Base-by-base conservation (phyloP, 2,113 vertebrate species). In the Alethe castanea region DNA sequence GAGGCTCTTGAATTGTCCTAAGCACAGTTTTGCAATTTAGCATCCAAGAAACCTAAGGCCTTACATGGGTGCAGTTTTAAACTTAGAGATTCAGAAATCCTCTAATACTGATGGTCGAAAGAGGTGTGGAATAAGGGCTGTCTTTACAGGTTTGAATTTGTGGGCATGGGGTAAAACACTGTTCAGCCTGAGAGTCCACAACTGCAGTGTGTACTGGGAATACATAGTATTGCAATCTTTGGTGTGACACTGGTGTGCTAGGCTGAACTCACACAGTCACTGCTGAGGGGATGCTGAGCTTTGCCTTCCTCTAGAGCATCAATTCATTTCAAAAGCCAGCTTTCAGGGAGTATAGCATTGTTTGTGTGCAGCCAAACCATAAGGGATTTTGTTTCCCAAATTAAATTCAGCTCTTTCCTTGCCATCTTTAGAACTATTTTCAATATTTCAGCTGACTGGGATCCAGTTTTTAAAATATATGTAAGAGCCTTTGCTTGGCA, bases 361-460 rank as follows among this genome's bases (percentile, higher is more conserved):
- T 91, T 57, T 84, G 77, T 81, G 70, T 83, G 81, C 81, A 90
- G 81, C 86, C 88, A 93, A 86, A 90, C 70, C 87, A 85, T 59
- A 66, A 72, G 31, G 42, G 69, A 90, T 77, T 92, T 94, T 71
- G 19, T 78, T 38, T 47, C 26, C 73, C 57, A 91, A 87, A 65
- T 84, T 80, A 80, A 88, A 92, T 92, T 95, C 54, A 73, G 50
- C 44, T 65, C 48, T 77, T 92, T 85, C 79, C 62, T 85, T 93
- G 52, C 45, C 45, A 38, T 74, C 56, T 91, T 78, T 92, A 92
- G 66, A 94, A 78, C 36, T 83, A 76, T 87, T 53, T 88, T 70
- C 53, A 87, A 33, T 93, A 85, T 84, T 93, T 90, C 74, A 50
- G 24, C 33, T 96, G 84, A 88, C 60, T 66, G 38, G 36, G 76